Evolutionary conservation across 2,113 vertebrate species (phyloP).

Genomic region (Antechinus flavipes): DNA sequence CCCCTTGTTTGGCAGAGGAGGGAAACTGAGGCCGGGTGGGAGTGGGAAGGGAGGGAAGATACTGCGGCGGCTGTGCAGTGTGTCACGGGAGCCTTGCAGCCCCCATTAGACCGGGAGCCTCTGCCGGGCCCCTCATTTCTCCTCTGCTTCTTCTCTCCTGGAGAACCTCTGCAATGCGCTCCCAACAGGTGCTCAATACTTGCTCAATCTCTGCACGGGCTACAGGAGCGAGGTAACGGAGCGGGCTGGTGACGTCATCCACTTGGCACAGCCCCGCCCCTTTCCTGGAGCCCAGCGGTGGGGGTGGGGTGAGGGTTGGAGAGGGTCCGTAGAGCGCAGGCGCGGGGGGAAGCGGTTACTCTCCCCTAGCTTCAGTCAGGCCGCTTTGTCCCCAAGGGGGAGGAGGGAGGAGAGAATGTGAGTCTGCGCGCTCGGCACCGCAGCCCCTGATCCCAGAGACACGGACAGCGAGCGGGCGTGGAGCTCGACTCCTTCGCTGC

Average conservation of each 20-base stretch:
- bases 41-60: too few relatives aligned
- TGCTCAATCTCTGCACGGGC: neutral
- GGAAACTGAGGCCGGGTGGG: too few relatives aligned
- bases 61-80: too few relatives aligned
- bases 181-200: neutral
- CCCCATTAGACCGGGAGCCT: too few relatives aligned
- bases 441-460: neutral
- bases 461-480: neutral
- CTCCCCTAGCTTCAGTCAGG: neutral
- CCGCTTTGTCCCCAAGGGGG: neutral
- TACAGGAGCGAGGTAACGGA: neutral
- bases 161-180: neutral
- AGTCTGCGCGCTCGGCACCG: neutral
- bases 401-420: neutral
- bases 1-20: neutral
- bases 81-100: neutral
- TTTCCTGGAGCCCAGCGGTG: neutral
- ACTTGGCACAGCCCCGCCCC: neutral
- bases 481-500: neutral
- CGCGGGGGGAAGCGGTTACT: neutral
- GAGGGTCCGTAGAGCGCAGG: neutral
- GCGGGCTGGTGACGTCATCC: neutral
- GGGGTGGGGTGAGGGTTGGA: too few relatives aligned
- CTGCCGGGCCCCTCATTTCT: neutral
- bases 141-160: neutral